Base-by-base conservation (phyloP, 1,140 invertebrate genomes). In the Neodiprion pinetum region DNA sequence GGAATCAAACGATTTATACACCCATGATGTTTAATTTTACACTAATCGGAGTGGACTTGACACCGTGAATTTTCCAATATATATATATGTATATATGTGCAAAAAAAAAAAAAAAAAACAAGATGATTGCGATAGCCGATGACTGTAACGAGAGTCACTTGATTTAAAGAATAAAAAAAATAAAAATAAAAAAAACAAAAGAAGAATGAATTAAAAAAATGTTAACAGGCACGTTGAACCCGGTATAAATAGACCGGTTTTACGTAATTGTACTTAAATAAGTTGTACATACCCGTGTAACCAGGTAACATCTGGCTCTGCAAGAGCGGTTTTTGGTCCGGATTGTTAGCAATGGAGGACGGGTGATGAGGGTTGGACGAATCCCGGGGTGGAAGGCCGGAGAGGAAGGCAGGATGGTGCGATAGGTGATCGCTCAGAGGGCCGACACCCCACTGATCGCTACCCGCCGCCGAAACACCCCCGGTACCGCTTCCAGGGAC, bases 261-360 rank as follows among this genome's bases (percentile, higher is more conserved):
- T 5, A 5, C 5, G 28, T 40, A 40, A 5, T 40, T 40, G 28
- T 40, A 40, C 28, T 40, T 5, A 3, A 40, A 40, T 40, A 5
- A 76, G 40, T 68, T 72, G 66, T 78, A 79, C 82, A 84, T 88
- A 92, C 91, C 92, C 74, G 92, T 91, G 83, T 94, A 94, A 73
- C 93, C 93, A 65, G 92, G 90, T 21, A 94, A 89, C 88, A 94
- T 93, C 12, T 93, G 90, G 68, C 93, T 92, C 85, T 93, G 93
- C 75, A 95, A 89, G 81, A 94, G 90, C 17, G 93, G 93, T 84
- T 95, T 95, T 73, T 92, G 92, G 77, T 95, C 93, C 48, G 89
- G 88, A 72, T 90, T 89, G 72, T 88, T 86, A 70, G 85, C 83
- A 70, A 87, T 86, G 48, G 88, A 84, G 49, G 87, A 82, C 69